Percentiles rank a stretch among this genome's conserved stretches.
Conservation (phyloP, 2,888 invertebrate species). For the Hartigia nigra region DNA sequence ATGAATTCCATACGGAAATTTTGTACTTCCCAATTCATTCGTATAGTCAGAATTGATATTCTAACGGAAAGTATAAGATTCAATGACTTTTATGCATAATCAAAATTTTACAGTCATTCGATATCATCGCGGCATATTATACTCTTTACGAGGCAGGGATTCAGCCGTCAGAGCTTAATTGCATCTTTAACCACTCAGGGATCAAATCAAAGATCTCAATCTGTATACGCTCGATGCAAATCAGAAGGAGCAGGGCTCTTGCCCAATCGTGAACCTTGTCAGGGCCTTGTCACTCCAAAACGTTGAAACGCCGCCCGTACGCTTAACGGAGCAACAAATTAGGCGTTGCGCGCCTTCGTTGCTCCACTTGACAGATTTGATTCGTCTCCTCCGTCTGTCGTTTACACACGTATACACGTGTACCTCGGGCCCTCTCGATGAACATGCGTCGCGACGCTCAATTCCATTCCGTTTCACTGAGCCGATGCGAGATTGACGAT, state of each 20-base stretch:
- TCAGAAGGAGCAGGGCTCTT: neutral
- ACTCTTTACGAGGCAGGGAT: neutral
- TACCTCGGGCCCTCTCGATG: neutral
- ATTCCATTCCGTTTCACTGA: neutral
- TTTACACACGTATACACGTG: neutral
- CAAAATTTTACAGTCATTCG: neutral
- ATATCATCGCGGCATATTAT: neutral
- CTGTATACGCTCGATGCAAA: constrained; percentile 20
- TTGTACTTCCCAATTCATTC: neutral
- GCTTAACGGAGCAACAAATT: constrained; percentile 7
- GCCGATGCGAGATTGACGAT: neutral
- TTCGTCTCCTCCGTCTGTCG: neutral
- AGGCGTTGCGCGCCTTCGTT: constrained; percentile 1
- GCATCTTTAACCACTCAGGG: constrained; percentile 12
- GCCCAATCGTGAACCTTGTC: constrained; percentile 1
- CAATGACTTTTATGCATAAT: neutral
- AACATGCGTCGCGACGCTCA: neutral
- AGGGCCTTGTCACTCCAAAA: constrained; percentile 1
- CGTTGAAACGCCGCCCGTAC: constrained; percentile 1
- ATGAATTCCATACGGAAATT: neutral
- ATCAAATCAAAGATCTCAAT: constrained; percentile 10
- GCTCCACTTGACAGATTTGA: constrained; percentile 1
- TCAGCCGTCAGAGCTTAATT: neutral
- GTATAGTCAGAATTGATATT: neutral
- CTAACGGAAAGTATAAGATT: neutral